Conservation (phyloP, 2,113 vertebrate genomes). For the Burhinus bistriatus region DNA sequence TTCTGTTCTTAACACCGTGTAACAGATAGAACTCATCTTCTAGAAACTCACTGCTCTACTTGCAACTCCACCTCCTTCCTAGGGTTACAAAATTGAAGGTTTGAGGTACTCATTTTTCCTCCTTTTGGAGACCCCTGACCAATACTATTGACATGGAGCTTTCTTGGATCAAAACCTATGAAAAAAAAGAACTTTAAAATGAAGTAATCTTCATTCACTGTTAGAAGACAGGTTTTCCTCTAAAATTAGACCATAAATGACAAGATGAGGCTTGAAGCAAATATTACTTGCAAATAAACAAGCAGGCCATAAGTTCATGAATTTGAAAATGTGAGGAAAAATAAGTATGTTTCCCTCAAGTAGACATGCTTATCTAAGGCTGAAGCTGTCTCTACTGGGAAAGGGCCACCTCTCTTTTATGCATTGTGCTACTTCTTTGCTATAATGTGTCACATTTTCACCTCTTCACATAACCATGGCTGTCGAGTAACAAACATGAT, state of each 20-base stretch:
- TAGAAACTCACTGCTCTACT: background rate
- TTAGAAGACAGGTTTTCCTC: background rate
- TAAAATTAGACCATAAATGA: background rate
- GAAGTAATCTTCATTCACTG: background rate
- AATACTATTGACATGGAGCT: background rate
- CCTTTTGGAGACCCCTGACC: background rate
- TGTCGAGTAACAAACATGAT: fast-evolving
- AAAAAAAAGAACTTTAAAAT: background rate
- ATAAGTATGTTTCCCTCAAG: background rate
- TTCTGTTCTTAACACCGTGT: background rate
- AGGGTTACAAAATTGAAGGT: background rate
- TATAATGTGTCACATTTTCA: background rate
- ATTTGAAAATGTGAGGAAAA: background rate
- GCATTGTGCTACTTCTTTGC: background rate
- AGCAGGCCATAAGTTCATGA: background rate
- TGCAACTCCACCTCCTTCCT: background rate
- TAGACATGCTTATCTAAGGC: background rate
- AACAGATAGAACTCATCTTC: background rate
- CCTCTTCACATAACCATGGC: background rate
- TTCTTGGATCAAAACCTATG: background rate
- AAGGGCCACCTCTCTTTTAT: background rate
- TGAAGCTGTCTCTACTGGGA: background rate
- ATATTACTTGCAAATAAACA: background rate
- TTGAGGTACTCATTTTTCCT: background rate
- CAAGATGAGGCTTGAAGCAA: background rate